Conservation (phyloP, 1,140 invertebrate genomes). For the Magallana gigas region DNA sequence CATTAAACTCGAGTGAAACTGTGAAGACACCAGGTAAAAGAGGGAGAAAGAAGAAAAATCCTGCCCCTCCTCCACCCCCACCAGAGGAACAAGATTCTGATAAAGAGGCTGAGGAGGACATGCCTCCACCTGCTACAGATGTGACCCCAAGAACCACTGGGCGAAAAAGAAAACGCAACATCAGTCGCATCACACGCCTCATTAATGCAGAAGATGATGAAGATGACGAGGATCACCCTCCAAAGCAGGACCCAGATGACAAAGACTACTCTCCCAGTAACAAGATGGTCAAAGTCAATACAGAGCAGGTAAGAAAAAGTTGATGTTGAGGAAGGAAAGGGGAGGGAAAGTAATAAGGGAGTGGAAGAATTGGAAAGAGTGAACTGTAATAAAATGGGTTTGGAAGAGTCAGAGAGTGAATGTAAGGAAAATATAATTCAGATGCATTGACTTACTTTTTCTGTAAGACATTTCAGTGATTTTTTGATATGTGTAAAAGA, state of each 20-base stretch:
- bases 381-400: no score
- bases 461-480: neutral
- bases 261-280: neutral
- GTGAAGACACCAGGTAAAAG: slow-evolving; percentile 1
- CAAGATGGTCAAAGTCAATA: slow-evolving; percentile 21
- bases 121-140: slow-evolving; percentile 22
- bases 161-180: slow-evolving; percentile 15
- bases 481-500: neutral
- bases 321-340: neutral
- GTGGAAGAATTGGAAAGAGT: no score
- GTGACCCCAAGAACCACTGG: slow-evolving; percentile 25
- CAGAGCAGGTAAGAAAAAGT: neutral
- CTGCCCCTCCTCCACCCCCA: no score
- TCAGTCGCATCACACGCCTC: neutral
- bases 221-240: neutral
- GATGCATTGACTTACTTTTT: slow-evolving; percentile 21
- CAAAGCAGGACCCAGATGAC: slow-evolving; percentile 10
- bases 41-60: slow-evolving; percentile 21
- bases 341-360: neutral
- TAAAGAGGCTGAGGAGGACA: slow-evolving; percentile 40
- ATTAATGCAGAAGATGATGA: slow-evolving; percentile 52
- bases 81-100: neutral
- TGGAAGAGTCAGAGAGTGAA: no score
- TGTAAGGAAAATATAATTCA: neutral
- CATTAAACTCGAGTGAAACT: neutral